Evolutionary conservation across 2,888 invertebrate species (phyloP).

Genomic region (Hedya salicella): DNA sequence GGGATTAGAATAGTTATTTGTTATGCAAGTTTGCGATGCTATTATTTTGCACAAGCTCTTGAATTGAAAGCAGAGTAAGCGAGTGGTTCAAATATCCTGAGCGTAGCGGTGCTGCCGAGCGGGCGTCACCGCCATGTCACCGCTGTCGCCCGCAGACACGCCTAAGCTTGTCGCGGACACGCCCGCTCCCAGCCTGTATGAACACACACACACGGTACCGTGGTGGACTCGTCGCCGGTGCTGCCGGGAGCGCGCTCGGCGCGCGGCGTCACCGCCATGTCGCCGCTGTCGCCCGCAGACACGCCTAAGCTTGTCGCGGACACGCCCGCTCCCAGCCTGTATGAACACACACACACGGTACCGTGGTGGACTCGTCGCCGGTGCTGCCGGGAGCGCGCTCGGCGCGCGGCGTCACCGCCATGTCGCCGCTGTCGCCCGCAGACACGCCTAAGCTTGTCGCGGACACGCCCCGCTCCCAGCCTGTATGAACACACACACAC

Average conservation of each 20-base stretch:
- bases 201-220: neutral
- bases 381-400: conserved; percentile 46
- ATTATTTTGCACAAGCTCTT: too few species aligned
- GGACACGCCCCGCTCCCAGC: conserved; percentile 52
- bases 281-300: conserved; percentile 64
- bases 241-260: conserved; percentile 43
- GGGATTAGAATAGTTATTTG: too few species aligned
- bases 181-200: conserved; percentile 55
- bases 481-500: too few species aligned
- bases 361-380: conserved; percentile 42
- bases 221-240: conserved; percentile 45
- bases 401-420: conserved; percentile 35
- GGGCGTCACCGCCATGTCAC: conserved; percentile 49
- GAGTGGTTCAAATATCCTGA: too few species aligned
- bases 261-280: conserved; percentile 42
- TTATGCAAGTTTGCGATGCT: too few species aligned
- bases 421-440: conserved; percentile 62
- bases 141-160: conserved; percentile 65
- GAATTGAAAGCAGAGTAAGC: too few species aligned
- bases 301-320: conserved; percentile 62
- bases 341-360: neutral
- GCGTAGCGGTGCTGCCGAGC: conserved; percentile 49
- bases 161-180: conserved; percentile 60
- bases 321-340: conserved; percentile 46
- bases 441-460: conserved; percentile 62